Conservation (phyloP, 2,113 vertebrate genomes). For the Brachirus orientalis region DNA sequence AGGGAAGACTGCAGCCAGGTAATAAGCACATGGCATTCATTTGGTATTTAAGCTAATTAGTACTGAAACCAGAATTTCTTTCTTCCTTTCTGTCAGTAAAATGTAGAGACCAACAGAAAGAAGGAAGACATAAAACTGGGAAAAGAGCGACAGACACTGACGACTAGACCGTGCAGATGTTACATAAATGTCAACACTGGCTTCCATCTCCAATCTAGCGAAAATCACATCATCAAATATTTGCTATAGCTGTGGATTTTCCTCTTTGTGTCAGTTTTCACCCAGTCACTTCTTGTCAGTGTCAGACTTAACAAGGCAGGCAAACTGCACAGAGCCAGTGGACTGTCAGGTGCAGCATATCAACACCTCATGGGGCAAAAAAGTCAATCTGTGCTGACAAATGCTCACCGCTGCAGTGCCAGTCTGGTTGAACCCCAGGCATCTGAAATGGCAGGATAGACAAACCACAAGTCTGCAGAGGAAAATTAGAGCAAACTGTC, state of each 20-base stretch:
- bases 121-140: slow-evolving; percentile 15
- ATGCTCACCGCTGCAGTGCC: slow-evolving; percentile 57
- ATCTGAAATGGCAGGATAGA: slow-evolving; percentile 27
- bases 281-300: slow-evolving; percentile 67
- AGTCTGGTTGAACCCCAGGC: slow-evolving; percentile 47
- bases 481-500: slow-evolving; percentile 55
- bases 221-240: slow-evolving; percentile 82
- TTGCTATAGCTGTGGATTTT: slow-evolving; percentile 72
- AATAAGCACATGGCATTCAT: slow-evolving; percentile 1
- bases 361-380: slow-evolving; percentile 71
- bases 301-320: slow-evolving; percentile 73
- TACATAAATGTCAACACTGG: slow-evolving; percentile 72
- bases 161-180: slow-evolving; percentile 51
- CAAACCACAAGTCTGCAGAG: slow-evolving; percentile 35
- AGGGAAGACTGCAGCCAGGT: neutral
- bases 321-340: slow-evolving; percentile 61
- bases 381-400: slow-evolving; percentile 74
- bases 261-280: slow-evolving; percentile 60
- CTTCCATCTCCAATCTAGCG: slow-evolving; percentile 64
- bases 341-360: slow-evolving; percentile 75
- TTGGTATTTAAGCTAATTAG: slow-evolving; percentile 1
- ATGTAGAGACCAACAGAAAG: neutral
- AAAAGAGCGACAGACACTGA: slow-evolving; percentile 47
- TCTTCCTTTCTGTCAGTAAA: slow-evolving; percentile 11
- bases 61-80: slow-evolving; percentile 1